Base-by-base conservation (phyloP, 2,888 invertebrate genomes). In the Aromia moschata region DNA sequence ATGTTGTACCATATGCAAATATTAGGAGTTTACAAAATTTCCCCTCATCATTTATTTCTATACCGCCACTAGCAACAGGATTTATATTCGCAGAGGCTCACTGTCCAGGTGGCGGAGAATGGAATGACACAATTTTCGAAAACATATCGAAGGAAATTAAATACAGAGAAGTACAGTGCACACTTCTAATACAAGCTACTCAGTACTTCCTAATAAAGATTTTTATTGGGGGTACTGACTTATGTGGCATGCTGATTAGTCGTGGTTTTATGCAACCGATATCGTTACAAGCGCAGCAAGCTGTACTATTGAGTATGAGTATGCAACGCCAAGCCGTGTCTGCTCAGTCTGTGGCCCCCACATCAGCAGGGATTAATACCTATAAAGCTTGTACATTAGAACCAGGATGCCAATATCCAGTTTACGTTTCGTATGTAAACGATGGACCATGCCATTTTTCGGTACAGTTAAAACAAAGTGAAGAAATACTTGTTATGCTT, bases 401-500 rank as follows among this genome's bases (percentile, higher is more conserved):
- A 16, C 79, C 85, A 1, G 84, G 84, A 47, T 84, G 85, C 0
- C 84, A 84, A 62, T 88, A 92, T 70, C 84, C 87, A 68, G 90
- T 91, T 0, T 87, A 85, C 74, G 86, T 93, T 1, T 91, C 92
- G 14, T 89, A 85, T 77, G 89, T 92, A 12, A 90, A 91, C 70
- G 92, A 93, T 73, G 93, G 93, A 0, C 92, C 92, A 2, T 86
- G 87, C 62, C 81, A 89, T 54, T 93, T 93, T 81, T 90, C 90
- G 18, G 86, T 92, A 3, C 92, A 93, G 71, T 77, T 92, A 17
- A 84, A 85, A 69, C 82, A 84, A 43, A 85, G 85, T 67, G 85
- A 85, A 63, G 82, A 84, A 10, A 83, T 83, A 64, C 77, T 93
- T 10, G 85, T 86, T 44, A 82, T 83, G n/a, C 84, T 93, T 81